Conservation (phyloP, 2,797 vertebrate genomes). For the Sebastes wilsoni region DNA sequence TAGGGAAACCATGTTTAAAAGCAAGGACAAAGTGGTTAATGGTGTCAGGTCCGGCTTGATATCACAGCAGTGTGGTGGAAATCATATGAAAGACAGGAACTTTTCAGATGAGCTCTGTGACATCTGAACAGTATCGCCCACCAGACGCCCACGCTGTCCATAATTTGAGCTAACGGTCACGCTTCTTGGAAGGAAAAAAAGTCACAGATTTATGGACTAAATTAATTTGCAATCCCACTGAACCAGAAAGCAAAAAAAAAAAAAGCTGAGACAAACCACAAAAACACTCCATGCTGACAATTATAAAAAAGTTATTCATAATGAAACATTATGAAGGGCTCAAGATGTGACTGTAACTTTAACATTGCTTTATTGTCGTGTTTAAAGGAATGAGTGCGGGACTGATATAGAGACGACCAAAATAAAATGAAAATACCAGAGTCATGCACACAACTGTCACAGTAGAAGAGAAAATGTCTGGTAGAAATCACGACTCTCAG, state of each 20-base stretch:
- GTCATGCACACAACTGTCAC: not conserved
- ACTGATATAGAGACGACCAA: not conserved
- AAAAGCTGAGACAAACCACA: not conserved
- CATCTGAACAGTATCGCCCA: not conserved
- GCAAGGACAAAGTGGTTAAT: conserved; percentile 57
- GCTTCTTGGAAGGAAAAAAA: not conserved
- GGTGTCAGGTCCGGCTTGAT: conserved; percentile 41
- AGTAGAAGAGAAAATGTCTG: not conserved
- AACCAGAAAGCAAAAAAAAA: not conserved
- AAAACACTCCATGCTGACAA: not conserved
- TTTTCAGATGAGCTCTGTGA: not conserved
- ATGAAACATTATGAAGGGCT: not conserved
- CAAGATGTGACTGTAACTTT: not conserved
- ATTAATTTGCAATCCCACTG: not conserved
- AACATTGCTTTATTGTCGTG: not conserved
- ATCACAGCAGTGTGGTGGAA: not conserved
- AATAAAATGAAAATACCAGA: not conserved
- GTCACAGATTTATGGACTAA: not conserved
- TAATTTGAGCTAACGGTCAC: not conserved
- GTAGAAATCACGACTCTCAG: not conserved
- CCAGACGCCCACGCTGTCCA: not conserved
- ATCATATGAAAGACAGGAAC: not conserved
- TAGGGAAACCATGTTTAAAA: conserved; percentile 47
- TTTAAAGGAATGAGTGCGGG: not conserved
- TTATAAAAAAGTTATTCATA: not conserved